A percentile compares a stretch with the other conserved stretches of the same genome.
Conservation (phyloP, 2,113 vertebrate species). For the Aleadryas rufinucha region DNA sequence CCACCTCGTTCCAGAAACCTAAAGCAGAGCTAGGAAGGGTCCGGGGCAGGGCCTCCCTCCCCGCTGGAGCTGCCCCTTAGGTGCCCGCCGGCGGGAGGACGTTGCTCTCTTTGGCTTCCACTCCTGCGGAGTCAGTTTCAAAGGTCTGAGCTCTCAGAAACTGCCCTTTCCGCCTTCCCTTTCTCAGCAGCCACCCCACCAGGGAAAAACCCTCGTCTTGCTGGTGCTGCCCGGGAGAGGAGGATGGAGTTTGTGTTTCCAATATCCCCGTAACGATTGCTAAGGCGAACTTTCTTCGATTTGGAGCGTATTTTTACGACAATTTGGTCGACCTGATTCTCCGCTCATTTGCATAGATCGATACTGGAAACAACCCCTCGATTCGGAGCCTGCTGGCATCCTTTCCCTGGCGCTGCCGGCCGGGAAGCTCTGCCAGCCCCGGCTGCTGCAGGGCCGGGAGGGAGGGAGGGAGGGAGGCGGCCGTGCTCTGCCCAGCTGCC, state of each 20-base stretch:
- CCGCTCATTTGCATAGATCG: conserved; percentile 68
- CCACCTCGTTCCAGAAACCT: background rate
- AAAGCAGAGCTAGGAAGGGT: background rate
- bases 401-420: background rate
- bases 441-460: background rate
- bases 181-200: background rate
- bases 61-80: background rate
- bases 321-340: conserved; percentile 53
- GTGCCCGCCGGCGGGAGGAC: background rate
- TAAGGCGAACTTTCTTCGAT: conserved; percentile 42
- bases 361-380: conserved; percentile 64
- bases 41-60: background rate
- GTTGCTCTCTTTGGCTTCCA: conserved; percentile 6
- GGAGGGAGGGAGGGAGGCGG: background rate
- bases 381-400: conserved; percentile 25
- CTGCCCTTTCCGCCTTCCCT: background rate
- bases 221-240: background rate
- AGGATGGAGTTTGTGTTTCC: background rate
- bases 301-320: conserved; percentile 57
- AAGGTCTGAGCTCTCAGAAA: conserved; percentile 26
- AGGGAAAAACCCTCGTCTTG: background rate
- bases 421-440: background rate
- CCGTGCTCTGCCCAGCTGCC: background rate
- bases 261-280: background rate
- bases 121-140: background rate